These are phyloP conservation scores for Ceriagrion tenellum DNA, from an alignment of 2,888 invertebrate genomes.

Conservation along the genomic window DNA sequence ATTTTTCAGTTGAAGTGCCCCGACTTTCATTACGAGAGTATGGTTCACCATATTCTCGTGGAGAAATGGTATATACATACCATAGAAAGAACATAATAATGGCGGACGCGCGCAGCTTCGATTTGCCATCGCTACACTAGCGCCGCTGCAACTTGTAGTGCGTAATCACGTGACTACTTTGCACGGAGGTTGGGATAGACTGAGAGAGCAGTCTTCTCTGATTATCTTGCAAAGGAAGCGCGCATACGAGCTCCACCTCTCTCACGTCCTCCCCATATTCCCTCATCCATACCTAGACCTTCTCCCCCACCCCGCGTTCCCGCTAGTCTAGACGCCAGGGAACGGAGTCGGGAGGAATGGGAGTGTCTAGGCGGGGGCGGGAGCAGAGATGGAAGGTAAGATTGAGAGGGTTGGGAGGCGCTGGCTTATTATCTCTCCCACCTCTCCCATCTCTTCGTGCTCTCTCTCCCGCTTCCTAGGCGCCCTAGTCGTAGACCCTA, in stretches of 20 bases:
- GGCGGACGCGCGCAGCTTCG: background rate
- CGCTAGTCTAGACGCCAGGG: slow-evolving; percentile 24
- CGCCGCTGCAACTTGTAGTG: too few species aligned
- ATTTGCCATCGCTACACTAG: too few species aligned
- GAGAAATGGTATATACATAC: too few species aligned
- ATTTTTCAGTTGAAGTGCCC: too few species aligned
- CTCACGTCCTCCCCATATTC: slow-evolving; percentile 13
- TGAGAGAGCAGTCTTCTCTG: background rate
- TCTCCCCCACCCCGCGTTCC: background rate
- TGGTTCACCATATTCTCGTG: too few species aligned
- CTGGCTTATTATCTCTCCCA: slow-evolving; percentile 24
- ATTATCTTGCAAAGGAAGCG: slow-evolving; percentile 48
- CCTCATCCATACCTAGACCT: background rate
- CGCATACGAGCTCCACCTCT: background rate
- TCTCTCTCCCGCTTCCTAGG: slow-evolving; percentile 34
- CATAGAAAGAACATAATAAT: too few species aligned
- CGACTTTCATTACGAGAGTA: too few species aligned
- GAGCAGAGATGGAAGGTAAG: background rate
- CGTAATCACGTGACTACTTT: too few species aligned
- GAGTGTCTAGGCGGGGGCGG: slow-evolving; percentile 12
- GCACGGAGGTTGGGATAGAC: background rate
- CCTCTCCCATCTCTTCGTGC: background rate
- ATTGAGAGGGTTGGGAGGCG: background rate
- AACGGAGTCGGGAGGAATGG: background rate
- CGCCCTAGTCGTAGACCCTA: slow-evolving; percentile 49